Base-by-base conservation (phyloP, 2,797 vertebrate species). In the Rhyacichthys aspro region DNA sequence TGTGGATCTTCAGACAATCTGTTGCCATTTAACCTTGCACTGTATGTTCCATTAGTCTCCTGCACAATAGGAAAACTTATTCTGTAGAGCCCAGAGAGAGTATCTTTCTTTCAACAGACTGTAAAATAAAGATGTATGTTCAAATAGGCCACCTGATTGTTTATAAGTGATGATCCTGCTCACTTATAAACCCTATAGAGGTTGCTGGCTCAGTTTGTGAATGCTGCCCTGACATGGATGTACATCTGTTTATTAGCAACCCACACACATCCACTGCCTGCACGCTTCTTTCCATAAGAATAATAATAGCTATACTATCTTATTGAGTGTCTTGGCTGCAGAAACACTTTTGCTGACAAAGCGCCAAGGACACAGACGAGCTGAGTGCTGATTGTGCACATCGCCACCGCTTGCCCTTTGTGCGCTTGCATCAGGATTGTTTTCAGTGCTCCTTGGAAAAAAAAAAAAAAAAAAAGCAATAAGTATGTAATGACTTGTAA, bases 401-500 rank as follows among this genome's bases (percentile, higher is more conserved):
- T 74, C 59, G 11, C 43, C 66, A 17, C 42, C 16, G 45, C 70
- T 68, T 38, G 55, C 55, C 70, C 81, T 75, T 76, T 74, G 63
- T 55, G 38, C 42, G 39, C 56, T 28, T 28, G 34, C 59, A n/a
- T 62, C 63, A 53, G 67, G 76, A 83, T 72, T 81, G 76, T 88
- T 82, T 87, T 82, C 63, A 48, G 67, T 82, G 23, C 68, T 73
- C 71, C 78, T 78, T 70, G 76, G 85, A 76, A 50, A 73, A 80
- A 86, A 79, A 55, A 72, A 78, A 75, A 82, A 74, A 82, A 89
- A 74, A 90, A 82, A 85, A 84, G 80, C 78, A 77, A 84, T 84
- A 84, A n/a, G 70, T 74, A 82, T 73, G 60, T 81, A 88, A 86
- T 83, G 79, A 65, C 78, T 82, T 71, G 43, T 75, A 84, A 88